phyloP scores from a whole-genome alignment of 2,797 vertebrate species.

The Hafferia zeledoni region DNA sequence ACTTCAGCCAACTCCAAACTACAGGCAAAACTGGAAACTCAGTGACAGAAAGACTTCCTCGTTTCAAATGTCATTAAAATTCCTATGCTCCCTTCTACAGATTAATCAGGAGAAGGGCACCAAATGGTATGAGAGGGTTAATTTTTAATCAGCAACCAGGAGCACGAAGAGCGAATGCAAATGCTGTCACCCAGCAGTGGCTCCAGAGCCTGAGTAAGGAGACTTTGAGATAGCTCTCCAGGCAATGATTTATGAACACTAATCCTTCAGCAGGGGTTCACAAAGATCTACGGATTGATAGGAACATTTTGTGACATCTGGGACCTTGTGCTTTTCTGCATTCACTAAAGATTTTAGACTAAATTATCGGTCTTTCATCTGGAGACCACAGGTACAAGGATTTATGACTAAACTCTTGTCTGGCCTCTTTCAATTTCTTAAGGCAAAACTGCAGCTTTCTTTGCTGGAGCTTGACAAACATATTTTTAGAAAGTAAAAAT shows the following conservation, averaged over 20 bases:
- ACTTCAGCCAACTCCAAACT: not conserved
- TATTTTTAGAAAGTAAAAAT: slow-evolving; percentile 18
- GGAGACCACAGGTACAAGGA: slow-evolving; percentile 9
- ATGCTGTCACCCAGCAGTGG: not conserved
- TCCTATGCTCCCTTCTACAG: not conserved
- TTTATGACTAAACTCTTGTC: slow-evolving; percentile 40
- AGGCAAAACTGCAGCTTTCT: not conserved
- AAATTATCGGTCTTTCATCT: slow-evolving; percentile 16
- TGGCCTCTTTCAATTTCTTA: slow-evolving; percentile 6
- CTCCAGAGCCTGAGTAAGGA: not conserved
- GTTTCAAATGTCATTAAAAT: slow-evolving; percentile 20
- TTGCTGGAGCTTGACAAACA: not conserved
- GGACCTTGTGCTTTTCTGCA: not conserved
- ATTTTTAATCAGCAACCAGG: slow-evolving; percentile 19
- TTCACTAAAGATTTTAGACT: not conserved
- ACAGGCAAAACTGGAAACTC: not conserved
- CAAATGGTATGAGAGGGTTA: not conserved
- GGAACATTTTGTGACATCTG: slow-evolving; percentile 18
- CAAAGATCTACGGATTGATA: not conserved
- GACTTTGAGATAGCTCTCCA: not conserved
- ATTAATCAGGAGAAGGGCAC: not conserved
- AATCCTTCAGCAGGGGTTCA: slow-evolving; percentile 33
- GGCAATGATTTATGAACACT: slow-evolving; percentile 32
- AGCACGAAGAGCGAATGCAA: not conserved
- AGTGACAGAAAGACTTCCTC: not conserved